A percentile compares a stretch with the other conserved stretches of the same genome.
phyloP scores from a whole-genome alignment of 2,113 vertebrate genomes.

The Dendropsophus ebraccatus region DNA sequence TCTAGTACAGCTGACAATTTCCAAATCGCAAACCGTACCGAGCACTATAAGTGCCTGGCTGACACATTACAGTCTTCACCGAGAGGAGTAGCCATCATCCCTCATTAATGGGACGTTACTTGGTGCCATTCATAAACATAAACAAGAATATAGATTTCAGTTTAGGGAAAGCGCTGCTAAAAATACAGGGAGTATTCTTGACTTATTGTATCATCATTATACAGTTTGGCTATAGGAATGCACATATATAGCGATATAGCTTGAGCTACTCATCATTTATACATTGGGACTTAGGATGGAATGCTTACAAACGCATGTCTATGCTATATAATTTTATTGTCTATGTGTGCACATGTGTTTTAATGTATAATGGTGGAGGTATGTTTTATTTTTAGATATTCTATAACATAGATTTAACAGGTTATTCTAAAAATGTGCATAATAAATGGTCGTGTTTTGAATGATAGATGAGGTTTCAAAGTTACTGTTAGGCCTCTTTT shows the following conservation, averaged over 20 bases:
- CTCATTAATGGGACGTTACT: conserved; percentile 29
- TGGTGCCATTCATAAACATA: conserved; percentile 23
- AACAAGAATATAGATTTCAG: conserved; percentile 21
- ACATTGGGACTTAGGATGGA: background rate
- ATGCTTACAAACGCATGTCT: background rate
- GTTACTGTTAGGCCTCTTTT: too few species aligned
- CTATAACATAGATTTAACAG: background rate
- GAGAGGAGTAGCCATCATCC: conserved; percentile 25
- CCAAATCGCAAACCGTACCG: conserved; percentile 12
- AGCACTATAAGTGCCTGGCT: conserved; percentile 16
- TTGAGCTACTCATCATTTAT: background rate
- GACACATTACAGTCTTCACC: conserved; percentile 33
- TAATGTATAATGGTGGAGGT: background rate
- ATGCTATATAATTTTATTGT: background rate
- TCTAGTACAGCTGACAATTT: conserved; percentile 38
- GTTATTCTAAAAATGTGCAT: background rate
- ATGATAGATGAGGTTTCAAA: background rate
- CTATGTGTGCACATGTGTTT: background rate
- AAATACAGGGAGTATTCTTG: background rate
- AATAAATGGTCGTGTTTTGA: too few species aligned
- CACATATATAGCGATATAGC: background rate
- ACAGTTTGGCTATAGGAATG: background rate
- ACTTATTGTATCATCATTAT: conserved; percentile 1
- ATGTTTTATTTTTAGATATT: background rate
- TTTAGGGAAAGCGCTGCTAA: background rate